Percentiles rank a stretch among this genome's conserved stretches.
phyloP scores from a whole-genome alignment of 2,113 vertebrate genomes.

The Progne subis region DNA sequence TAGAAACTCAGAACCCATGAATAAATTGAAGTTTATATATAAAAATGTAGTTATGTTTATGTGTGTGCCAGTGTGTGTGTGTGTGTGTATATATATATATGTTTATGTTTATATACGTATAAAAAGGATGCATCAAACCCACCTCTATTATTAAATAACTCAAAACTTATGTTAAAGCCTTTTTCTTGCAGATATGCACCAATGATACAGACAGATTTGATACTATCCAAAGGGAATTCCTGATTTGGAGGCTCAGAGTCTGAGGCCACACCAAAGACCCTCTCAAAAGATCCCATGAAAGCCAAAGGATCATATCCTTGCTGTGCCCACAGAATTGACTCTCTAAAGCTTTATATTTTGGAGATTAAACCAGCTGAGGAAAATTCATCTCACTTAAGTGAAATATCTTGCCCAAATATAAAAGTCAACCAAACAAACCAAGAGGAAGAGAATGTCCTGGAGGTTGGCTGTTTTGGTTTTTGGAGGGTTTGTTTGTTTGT shows the following conservation, averaged over 20 bases:
- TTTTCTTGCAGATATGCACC: neutral
- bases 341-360: neutral
- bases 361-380: neutral
- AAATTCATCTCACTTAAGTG: neutral
- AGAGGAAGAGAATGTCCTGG: neutral
- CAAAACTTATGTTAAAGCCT: neutral
- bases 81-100: accelerated
- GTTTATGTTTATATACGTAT: neutral
- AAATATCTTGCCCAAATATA: neutral
- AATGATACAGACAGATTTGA: neutral
- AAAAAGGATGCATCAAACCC: neutral
- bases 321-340: neutral
- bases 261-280: neutral
- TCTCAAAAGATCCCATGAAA: neutral
- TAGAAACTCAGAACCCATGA: neutral
- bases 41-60: neutral
- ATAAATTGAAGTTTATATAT: neutral
- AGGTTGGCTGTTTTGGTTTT: neutral
- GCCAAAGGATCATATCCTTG: neutral
- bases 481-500: no score
- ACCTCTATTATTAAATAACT: neutral
- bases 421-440: neutral
- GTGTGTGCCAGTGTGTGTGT: neutral
- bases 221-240: neutral
- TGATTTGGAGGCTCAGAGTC: neutral